Conservation (phyloP, 2,888 invertebrate genomes). For the Caenorhabditis becei region DNA sequence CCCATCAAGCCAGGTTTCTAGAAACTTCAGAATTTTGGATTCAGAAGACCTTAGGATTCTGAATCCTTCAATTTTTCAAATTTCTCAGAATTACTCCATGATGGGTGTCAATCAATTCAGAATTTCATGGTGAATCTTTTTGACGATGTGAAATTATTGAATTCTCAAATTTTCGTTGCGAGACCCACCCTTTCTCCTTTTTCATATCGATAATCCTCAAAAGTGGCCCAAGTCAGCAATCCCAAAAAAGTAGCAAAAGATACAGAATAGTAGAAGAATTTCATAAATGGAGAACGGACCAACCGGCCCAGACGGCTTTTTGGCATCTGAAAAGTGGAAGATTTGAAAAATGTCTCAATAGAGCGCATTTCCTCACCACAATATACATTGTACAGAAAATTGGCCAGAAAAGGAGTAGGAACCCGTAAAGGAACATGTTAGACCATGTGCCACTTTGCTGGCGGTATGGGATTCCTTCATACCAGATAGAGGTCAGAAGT, state of each 20-base stretch:
- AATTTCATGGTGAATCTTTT: too few species aligned
- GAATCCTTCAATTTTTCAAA: too few species aligned
- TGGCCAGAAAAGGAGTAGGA: constrained; percentile 84
- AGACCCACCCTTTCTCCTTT: constrained; percentile 71
- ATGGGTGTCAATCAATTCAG: too few species aligned
- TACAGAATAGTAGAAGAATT: constrained; percentile 85
- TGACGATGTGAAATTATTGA: too few species aligned
- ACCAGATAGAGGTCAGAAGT: constrained; percentile 84
- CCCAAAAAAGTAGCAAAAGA: constrained; percentile 85
- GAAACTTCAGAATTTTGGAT: too few species aligned
- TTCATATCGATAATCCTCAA: constrained; percentile 78
- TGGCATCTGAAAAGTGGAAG: constrained; percentile 79
- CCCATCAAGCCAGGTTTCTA: too few species aligned
- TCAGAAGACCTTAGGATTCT: too few species aligned
- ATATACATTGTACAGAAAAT: constrained; percentile 82
- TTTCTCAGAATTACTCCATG: too few species aligned
- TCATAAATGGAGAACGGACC: constrained; percentile 85
- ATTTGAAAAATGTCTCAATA: not conserved
- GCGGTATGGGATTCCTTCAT: constrained; percentile 84
- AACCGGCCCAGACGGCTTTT: constrained; percentile 83
- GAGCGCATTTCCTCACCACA: constrained; percentile 65
- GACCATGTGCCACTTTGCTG: constrained; percentile 69
- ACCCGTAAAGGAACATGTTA: constrained; percentile 83
- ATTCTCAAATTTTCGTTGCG: too few species aligned
- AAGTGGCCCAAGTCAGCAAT: constrained; percentile 83